phyloP scores from a whole-genome alignment of 2,113 vertebrate species.

The Paedocypris sp. region DNA sequence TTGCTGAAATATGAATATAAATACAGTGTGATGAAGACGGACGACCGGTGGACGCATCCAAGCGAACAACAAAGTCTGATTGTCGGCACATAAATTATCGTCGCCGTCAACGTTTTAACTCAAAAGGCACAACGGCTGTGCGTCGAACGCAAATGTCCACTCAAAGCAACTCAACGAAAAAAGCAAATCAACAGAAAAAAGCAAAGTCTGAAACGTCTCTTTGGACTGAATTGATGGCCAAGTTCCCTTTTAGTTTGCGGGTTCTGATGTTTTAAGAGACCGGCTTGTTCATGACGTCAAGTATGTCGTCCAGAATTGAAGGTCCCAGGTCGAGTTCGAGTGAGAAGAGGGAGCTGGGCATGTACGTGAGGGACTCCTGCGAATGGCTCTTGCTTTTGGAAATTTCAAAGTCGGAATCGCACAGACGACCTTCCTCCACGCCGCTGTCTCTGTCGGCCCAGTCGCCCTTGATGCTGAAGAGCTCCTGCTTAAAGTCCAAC shows the following conservation, averaged over 20 bases:
- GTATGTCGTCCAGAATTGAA: conserved; percentile 93
- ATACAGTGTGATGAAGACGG: too few species aligned
- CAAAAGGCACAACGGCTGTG: conserved; percentile 52
- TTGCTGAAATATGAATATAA: too few species aligned
- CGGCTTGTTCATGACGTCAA: conserved; percentile 91
- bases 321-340: conserved; percentile 92
- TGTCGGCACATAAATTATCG: conserved; percentile 30
- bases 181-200: conserved; percentile 46
- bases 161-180: too few species aligned
- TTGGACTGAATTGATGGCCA: conserved; percentile 32
- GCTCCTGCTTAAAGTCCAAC: conserved; percentile 70
- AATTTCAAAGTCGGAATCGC: conserved; percentile 66
- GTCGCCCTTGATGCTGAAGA: conserved; percentile 69
- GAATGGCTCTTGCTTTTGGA: conserved; percentile 71
- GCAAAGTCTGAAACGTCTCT: conserved; percentile 44
- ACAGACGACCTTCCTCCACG: conserved; percentile 68
- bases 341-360: conserved; percentile 81
- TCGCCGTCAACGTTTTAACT: conserved; percentile 32
- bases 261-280: conserved; percentile 48
- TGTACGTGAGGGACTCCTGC: conserved; percentile 76
- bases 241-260: conserved; percentile 42
- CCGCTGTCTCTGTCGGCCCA: conserved; percentile 78
- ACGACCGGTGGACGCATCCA: too few species aligned
- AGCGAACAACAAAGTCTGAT: conserved; percentile 8
- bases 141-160: conserved; percentile 39